These are phyloP conservation scores for Arion vulgaris DNA, from an alignment of 1,140 invertebrate genomes.

Conservation along the genomic window DNA sequence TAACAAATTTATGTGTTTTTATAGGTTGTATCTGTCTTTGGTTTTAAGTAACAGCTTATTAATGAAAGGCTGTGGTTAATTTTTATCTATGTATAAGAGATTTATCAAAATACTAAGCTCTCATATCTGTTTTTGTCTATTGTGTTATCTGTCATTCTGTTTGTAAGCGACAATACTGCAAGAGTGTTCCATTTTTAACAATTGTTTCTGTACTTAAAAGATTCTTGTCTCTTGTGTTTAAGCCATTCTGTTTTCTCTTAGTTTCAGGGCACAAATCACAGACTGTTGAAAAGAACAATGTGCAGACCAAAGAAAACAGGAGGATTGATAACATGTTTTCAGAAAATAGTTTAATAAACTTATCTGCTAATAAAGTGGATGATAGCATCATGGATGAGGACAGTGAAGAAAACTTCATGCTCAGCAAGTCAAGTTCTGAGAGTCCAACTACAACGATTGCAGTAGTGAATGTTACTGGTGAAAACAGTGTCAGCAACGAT, in stretches of 20 bases:
- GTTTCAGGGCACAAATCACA: constrained; percentile 18
- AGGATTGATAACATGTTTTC: not conserved
- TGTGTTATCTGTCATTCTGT: too few relatives aligned
- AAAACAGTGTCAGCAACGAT: not conserved
- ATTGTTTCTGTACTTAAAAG: too few relatives aligned
- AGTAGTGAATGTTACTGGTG: constrained; percentile 41
- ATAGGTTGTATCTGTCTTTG: too few relatives aligned
- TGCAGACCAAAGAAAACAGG: constrained; percentile 1
- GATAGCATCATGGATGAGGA: not conserved
- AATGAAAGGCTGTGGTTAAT: too few relatives aligned
- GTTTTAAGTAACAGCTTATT: too few relatives aligned
- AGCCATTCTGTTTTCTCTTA: not conserved
- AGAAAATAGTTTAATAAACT: not conserved
- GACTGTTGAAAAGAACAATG: not conserved
- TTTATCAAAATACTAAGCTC: too few relatives aligned
- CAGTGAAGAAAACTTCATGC: not conserved
- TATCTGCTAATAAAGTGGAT: constrained; percentile 10
- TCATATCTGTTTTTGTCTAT: too few relatives aligned
- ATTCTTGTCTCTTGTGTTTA: too few relatives aligned
- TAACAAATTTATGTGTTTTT: too few relatives aligned
- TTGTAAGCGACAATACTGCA: too few relatives aligned
- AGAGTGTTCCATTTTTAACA: too few relatives aligned
- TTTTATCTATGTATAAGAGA: too few relatives aligned
- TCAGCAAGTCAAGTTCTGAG: constrained; percentile 28
- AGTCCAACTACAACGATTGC: constrained; percentile 41